Evolutionary conservation across 2,113 vertebrate species (phyloP), one percentile per base, ranked within the genome.

Genomic region (Phyllostomus discolor): DNA sequence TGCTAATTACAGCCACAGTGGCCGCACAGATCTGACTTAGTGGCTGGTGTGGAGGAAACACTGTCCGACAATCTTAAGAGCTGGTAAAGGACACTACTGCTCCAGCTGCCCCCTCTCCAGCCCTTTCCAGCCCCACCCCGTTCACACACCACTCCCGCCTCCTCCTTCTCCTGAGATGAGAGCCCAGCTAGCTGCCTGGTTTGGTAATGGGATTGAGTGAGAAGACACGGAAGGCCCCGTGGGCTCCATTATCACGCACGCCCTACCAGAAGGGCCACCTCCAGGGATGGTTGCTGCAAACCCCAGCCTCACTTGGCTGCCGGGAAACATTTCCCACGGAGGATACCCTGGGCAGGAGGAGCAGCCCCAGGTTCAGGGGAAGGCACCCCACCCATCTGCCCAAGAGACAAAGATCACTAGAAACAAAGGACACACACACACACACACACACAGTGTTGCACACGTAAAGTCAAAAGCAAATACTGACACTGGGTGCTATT

Each of bases 401-500:
- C 97, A 94, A 91, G 87, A 98, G 97, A 98, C 98, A 98, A 98
- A 97, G 98, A 98, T 98, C 96, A 97, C 97, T 88, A 96, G 98
- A 98, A 98, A 99, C 98, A 99, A 99, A 98, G 98, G 97, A 97
- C 93, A 97, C 95, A 95, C 89, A 97, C 95, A 96, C 94, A 75
- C n/a, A 69, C 59, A 81, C 70, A 96, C 41, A 89, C 85, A 97
- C 66, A 94, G 86, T n/a, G 41, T 57, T 19, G 20, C 75, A 86
- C 78, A 50, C 84, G 17, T 85, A 64, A 79, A 97, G 87, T 97
- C 96, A 81, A 93, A 94, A 64, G 94, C 94, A 90, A 93, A 95
- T 84, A 69, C 54, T 72, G 10, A 92, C 92, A 94, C 94, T 97
- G 70, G 67, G 72, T 88, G 94, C 59, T 6, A 83, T 92, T 84